These are phyloP conservation scores for Salpingus planirostris DNA, from an alignment of 2,888 invertebrate species.

Conservation along the genomic window DNA sequence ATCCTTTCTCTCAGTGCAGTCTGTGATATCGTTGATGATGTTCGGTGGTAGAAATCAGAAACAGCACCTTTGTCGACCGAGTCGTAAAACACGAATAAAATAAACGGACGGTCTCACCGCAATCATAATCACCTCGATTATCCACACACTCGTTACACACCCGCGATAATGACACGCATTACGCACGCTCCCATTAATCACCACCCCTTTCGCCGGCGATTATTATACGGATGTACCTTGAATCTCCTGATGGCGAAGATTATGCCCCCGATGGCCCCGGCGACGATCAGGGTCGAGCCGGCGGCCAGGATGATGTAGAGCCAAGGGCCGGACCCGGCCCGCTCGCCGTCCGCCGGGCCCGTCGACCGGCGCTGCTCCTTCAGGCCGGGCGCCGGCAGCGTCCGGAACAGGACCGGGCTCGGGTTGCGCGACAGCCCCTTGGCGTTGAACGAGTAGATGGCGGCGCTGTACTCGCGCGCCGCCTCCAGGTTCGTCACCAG, in stretches of 20 bases:
- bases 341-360: constrained; percentile 25
- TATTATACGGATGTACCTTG: constrained; percentile 30
- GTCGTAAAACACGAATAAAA: too few species aligned
- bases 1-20: too few species aligned
- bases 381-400: constrained; percentile 42
- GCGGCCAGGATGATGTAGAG: constrained; percentile 37
- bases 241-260: constrained; percentile 35
- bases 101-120: too few species aligned
- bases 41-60: too few species aligned
- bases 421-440: constrained; percentile 47
- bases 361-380: constrained; percentile 42
- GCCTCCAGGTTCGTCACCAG: constrained; percentile 44
- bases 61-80: too few species aligned
- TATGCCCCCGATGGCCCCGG: constrained; percentile 36
- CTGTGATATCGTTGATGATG: too few species aligned
- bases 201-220: too few species aligned
- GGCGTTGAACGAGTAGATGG: constrained; percentile 58
- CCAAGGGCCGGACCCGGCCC: constrained; percentile 31
- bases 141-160: too few species aligned
- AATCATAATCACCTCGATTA: too few species aligned
- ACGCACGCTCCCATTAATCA: too few species aligned
- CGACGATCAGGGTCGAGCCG: constrained; percentile 39
- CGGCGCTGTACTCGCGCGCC: constrained; percentile 41
- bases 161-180: too few species aligned
- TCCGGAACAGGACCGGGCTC: constrained; percentile 40